These are phyloP conservation scores for Drosophila merina DNA, from an alignment of 2,888 invertebrate genomes.

Conservation along the genomic window DNA sequence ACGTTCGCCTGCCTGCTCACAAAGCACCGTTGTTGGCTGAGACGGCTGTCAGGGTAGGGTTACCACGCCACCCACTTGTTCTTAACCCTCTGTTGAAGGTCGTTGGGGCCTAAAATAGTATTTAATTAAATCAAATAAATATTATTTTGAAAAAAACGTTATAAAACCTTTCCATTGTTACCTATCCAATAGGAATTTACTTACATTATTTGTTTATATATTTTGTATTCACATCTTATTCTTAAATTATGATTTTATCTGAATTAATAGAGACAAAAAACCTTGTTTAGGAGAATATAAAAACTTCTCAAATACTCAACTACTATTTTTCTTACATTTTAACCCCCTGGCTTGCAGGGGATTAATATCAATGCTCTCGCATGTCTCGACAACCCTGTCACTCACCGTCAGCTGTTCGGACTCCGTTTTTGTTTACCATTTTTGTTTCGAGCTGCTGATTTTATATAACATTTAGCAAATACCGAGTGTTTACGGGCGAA, in stretches of 20 bases:
- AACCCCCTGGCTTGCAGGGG: background rate
- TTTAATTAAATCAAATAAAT: background rate
- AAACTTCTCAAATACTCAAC: background rate
- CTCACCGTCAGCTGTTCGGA: conserved; percentile 2
- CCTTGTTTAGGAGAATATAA: background rate
- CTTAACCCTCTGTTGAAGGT: background rate
- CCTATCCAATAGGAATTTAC: background rate
- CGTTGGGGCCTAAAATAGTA: background rate
- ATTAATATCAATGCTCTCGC: background rate
- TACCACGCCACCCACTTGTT: conserved; percentile 2
- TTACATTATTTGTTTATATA: too few relatives aligned
- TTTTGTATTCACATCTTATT: background rate
- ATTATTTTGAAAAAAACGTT: background rate
- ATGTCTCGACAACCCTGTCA: background rate
- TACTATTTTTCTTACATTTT: background rate
- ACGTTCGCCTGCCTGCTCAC: conserved; percentile 20
- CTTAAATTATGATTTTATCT: background rate
- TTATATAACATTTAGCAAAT: conserved; percentile 57
- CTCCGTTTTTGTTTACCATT: conserved; percentile 41
- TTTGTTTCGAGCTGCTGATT: conserved; percentile 11
- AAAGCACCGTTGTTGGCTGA: conserved; percentile 25
- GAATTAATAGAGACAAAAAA: too few relatives aligned
- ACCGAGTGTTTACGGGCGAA: conserved; percentile 2
- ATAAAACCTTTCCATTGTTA: background rate
- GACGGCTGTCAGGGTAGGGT: conserved; percentile 1